phyloP scores from a whole-genome alignment of 2,797 vertebrate genomes.

The Amblyraja radiata region DNA sequence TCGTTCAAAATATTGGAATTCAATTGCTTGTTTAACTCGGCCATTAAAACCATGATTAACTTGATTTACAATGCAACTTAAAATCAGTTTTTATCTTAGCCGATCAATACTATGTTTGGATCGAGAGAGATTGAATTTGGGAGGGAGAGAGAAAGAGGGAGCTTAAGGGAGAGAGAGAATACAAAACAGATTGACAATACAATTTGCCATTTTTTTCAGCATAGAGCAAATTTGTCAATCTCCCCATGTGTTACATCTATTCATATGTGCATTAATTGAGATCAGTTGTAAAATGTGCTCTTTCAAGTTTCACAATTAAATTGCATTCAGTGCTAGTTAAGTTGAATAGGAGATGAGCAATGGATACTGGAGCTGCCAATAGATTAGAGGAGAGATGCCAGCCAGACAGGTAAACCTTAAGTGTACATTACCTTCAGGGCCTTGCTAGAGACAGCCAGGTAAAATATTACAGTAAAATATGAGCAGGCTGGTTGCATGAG shows the following conservation, averaged over 20 bases:
- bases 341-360: background rate
- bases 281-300: constrained; percentile 8
- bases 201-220: background rate
- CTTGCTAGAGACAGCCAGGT: background rate
- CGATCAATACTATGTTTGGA: background rate
- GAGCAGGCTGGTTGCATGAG: background rate
- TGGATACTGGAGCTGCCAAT: background rate
- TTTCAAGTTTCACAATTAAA: constrained; percentile 15
- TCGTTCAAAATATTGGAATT: no score
- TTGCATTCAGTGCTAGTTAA: no score
- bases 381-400: background rate
- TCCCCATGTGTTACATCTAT: background rate
- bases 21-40: no score
- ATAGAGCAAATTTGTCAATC: background rate
- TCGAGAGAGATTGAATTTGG: background rate
- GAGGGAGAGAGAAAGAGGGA: background rate
- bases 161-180: no score
- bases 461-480: background rate
- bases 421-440: background rate
- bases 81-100: no score
- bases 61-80: no score
- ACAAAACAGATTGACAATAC: no score
- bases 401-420: constrained; percentile 1
- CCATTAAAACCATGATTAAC: no score
- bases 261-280: background rate